Percentiles rank a stretch among this genome's conserved stretches.
Evolutionary conservation across 2,888 invertebrate species (phyloP).

Genomic region (Coecobrya sp.): DNA sequence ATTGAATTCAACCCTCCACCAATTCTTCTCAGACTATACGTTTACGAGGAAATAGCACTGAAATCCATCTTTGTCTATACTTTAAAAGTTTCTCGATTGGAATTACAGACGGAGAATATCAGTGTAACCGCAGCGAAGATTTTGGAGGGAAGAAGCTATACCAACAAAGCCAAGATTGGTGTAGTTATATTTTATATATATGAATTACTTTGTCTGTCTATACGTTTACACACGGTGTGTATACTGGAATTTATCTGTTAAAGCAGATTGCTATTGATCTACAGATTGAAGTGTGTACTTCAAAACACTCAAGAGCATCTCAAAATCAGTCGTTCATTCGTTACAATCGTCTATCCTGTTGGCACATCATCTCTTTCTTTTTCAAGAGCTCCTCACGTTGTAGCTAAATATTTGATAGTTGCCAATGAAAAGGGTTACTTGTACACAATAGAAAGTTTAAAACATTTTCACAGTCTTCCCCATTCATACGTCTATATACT

Average conservation of each 20-base stretch:
- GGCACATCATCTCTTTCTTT: constrained; percentile 42
- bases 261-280: constrained; percentile 46
- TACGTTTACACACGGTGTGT: background rate
- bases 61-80: constrained; percentile 55
- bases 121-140: constrained; percentile 42
- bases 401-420: constrained; percentile 65
- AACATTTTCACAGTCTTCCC: constrained; percentile 11
- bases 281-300: constrained; percentile 28
- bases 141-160: background rate
- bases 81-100: constrained; percentile 25
- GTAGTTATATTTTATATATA: constrained; percentile 34
- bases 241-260: background rate
- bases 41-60: background rate
- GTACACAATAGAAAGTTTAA: constrained; percentile 36
- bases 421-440: constrained; percentile 43
- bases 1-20: constrained; percentile 18
- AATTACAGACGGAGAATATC: background rate
- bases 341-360: constrained; percentile 50
- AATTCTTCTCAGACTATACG: background rate
- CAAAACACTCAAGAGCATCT: constrained; percentile 54
- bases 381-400: constrained; percentile 53
- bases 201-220: constrained; percentile 13
- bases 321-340: constrained; percentile 68
- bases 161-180: constrained; percentile 15
- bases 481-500: background rate